Conservation (phyloP, 2,113 vertebrate genomes). For the Aviceda subcristata region DNA sequence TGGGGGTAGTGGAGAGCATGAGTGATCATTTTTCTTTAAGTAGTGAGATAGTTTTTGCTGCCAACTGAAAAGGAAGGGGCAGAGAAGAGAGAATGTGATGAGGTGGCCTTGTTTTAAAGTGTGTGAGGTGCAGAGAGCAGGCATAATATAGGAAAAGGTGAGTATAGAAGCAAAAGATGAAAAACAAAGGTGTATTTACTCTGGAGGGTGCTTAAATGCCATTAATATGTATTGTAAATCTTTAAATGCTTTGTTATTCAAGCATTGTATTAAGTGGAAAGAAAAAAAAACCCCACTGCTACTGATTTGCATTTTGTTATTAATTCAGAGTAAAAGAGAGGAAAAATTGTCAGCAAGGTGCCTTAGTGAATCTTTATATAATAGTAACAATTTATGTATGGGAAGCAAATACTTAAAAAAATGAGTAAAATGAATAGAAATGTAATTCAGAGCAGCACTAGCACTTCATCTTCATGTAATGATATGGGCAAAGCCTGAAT, state of each 20-base stretch:
- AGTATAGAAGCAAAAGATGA: background rate
- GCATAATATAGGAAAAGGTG: background rate
- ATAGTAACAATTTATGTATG: conserved; percentile 34
- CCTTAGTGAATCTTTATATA: background rate
- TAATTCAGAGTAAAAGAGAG: conserved; percentile 40
- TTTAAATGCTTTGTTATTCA: conserved; percentile 38
- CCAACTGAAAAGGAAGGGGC: background rate
- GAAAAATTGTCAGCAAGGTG: conserved; percentile 15
- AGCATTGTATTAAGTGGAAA: conserved; percentile 1
- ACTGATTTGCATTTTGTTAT: conserved; percentile 60
- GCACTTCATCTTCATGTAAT: conserved; percentile 42
- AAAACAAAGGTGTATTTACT: conserved; percentile 30
- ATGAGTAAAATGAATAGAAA: conserved; percentile 49
- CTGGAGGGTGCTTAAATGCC: conserved; percentile 1
- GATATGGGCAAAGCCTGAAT: conserved; percentile 26
- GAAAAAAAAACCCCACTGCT: background rate
- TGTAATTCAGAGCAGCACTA: conserved; percentile 1
- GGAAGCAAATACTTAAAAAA: conserved; percentile 41
- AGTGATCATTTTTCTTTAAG: conserved; percentile 50
- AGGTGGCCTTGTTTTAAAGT: background rate
- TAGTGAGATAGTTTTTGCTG: conserved; percentile 18
- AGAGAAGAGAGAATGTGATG: background rate
- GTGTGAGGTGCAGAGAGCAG: background rate
- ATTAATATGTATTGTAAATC: conserved; percentile 14
- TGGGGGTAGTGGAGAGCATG: background rate